phyloP scores from a whole-genome alignment of 2,888 invertebrate species.

The Eremobia ochroleuca region DNA sequence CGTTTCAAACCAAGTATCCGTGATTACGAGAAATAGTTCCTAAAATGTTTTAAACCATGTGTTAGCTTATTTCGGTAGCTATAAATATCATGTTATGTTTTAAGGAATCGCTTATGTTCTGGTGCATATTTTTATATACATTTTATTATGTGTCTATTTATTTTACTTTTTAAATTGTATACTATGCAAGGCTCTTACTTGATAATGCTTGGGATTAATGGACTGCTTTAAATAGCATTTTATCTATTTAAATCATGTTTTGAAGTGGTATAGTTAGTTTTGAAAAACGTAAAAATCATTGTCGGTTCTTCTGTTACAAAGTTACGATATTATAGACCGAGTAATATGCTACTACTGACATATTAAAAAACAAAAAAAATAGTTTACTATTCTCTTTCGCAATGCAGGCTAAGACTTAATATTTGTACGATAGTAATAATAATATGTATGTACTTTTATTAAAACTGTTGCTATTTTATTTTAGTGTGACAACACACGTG shows the following conservation, averaged over 20 bases:
- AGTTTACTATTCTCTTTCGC: background rate
- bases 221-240: background rate
- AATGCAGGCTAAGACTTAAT: background rate
- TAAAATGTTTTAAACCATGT: constrained; percentile 63
- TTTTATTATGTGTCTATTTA: constrained; percentile 69
- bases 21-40: constrained; percentile 66
- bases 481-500: background rate
- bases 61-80: constrained; percentile 65
- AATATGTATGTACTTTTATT: background rate
- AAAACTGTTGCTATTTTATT: background rate
- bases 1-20: constrained; percentile 18
- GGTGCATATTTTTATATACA: constrained; percentile 69
- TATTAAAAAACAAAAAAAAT: background rate
- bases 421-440: background rate
- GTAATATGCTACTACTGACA: too few species aligned
- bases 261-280: too few species aligned
- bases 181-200: constrained; percentile 40
- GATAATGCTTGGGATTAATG: constrained; percentile 37
- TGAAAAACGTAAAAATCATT: too few species aligned
- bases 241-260: background rate
- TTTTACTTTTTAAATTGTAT: constrained; percentile 66
- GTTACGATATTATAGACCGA: background rate
- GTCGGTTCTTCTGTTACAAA: background rate
- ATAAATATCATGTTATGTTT: constrained; percentile 59
- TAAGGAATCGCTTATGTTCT: constrained; percentile 58